Conservation (phyloP, 2,113 vertebrate species). For the Hemiprocne comata region DNA sequence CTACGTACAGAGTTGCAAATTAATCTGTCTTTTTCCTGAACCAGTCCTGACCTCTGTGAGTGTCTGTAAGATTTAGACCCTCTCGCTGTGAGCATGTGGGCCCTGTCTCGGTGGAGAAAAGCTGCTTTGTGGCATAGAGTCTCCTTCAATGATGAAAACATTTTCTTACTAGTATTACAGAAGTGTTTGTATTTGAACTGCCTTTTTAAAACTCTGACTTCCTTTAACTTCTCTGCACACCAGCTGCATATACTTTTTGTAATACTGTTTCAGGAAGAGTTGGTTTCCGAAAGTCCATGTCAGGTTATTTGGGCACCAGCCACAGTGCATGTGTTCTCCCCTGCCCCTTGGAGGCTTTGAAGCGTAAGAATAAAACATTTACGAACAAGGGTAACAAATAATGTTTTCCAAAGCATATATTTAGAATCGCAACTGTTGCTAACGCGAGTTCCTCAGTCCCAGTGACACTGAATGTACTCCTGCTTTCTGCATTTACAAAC, state of each 20-base stretch:
- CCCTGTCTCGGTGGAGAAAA: not conserved
- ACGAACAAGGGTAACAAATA: not conserved
- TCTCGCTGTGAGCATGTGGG: not conserved
- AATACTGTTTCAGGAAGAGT: not conserved
- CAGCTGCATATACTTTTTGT: not conserved
- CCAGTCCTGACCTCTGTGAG: not conserved
- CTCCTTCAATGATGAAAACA: not conserved
- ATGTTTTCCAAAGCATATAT: not conserved
- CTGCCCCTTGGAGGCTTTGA: not conserved
- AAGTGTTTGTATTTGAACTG: not conserved
- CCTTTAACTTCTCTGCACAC: not conserved
- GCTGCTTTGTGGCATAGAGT: not conserved
- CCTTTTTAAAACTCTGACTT: not conserved
- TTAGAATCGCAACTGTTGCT: rapidly evolving
- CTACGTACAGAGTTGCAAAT: not conserved
- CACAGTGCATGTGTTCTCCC: not conserved
- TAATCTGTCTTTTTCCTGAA: not conserved
- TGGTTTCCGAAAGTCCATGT: not conserved
- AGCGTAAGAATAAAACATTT: not conserved
- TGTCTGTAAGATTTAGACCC: not conserved
- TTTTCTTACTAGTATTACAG: not conserved
- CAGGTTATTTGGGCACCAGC: not conserved
- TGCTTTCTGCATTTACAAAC: not conserved
- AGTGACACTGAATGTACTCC: rapidly evolving
- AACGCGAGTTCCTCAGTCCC: not conserved